Conservation (phyloP, 37 sponge, comb jelly and placozoan species). For the Bolinopsis microptera region DNA sequence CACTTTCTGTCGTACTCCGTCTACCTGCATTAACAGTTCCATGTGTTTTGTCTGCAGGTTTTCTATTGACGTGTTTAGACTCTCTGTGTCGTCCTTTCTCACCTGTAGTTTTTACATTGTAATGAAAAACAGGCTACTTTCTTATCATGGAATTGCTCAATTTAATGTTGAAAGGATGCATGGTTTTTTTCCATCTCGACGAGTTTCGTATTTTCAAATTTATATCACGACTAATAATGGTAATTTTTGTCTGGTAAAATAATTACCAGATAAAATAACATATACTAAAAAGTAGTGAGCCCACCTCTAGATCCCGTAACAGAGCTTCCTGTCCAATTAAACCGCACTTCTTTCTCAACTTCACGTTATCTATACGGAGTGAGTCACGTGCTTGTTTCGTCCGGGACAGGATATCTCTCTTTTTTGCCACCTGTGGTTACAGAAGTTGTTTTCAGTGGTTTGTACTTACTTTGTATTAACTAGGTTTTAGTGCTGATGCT, state of each 20-base stretch:
- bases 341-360: constrained; percentile 83
- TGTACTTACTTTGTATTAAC: neutral
- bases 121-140: too few species aligned
- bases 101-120: too few species aligned
- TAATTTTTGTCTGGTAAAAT: too few species aligned
- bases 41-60: constrained; percentile 30
- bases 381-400: constrained; percentile 89
- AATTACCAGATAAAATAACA: too few species aligned
- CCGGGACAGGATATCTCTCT: constrained; percentile 83
- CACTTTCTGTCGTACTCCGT: constrained; percentile 58
- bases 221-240: too few species aligned
- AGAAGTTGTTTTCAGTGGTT: neutral
- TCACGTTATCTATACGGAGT: constrained; percentile 80
- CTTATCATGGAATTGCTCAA: too few species aligned
- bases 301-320: constrained; percentile 91
- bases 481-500: neutral
- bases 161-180: too few species aligned
- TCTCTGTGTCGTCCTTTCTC: constrained; percentile 46
- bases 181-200: too few species aligned
- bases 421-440: constrained; percentile 79
- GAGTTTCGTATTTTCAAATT: too few species aligned
- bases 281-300: too few species aligned
- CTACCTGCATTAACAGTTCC: constrained; percentile 63
- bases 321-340: constrained; percentile 84
- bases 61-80: constrained; percentile 29